phyloP scores from a whole-genome alignment of 2,797 vertebrate genomes.

The Sebastiscus tertius region DNA sequence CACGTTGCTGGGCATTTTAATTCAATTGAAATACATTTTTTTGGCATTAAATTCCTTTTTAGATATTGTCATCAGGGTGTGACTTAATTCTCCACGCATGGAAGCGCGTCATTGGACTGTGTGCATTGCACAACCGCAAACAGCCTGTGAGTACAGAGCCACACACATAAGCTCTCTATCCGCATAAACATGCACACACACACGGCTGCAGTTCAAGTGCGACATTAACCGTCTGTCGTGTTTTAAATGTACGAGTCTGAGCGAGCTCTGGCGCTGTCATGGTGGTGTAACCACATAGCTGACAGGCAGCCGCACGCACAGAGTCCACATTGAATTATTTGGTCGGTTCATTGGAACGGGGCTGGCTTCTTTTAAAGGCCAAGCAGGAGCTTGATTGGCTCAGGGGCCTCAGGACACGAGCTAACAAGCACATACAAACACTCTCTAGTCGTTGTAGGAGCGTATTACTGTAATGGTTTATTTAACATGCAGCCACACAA shows the following conservation, averaged over 20 bases:
- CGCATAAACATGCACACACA: neutral
- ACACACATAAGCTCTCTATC: neutral
- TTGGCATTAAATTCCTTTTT: neutral
- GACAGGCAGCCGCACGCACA: constrained; percentile 18
- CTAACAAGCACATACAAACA: constrained; percentile 8
- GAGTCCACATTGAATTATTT: constrained; percentile 35
- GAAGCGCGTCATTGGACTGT: neutral
- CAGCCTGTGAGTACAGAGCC: neutral
- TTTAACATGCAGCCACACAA: constrained; percentile 1
- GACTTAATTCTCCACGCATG: neutral
- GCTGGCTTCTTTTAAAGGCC: constrained; percentile 38
- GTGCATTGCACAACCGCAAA: neutral
- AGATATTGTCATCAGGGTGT: neutral
- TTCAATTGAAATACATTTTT: neutral
- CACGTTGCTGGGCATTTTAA: neutral
- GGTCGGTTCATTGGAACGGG: neutral
- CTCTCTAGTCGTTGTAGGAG: neutral
- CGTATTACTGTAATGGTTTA: neutral
- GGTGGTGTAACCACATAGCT: neutral
- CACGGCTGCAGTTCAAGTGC: neutral
- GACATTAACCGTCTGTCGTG: neutral
- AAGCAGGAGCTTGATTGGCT: constrained; percentile 38
- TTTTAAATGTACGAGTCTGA: constrained; percentile 13
- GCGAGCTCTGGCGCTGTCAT: neutral
- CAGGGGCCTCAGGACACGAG: constrained; percentile 5